Percentiles rank a stretch among this genome's conserved stretches.
phyloP scores from a whole-genome alignment of 2,797 vertebrate species.

The Discoglossus pictus region DNA sequence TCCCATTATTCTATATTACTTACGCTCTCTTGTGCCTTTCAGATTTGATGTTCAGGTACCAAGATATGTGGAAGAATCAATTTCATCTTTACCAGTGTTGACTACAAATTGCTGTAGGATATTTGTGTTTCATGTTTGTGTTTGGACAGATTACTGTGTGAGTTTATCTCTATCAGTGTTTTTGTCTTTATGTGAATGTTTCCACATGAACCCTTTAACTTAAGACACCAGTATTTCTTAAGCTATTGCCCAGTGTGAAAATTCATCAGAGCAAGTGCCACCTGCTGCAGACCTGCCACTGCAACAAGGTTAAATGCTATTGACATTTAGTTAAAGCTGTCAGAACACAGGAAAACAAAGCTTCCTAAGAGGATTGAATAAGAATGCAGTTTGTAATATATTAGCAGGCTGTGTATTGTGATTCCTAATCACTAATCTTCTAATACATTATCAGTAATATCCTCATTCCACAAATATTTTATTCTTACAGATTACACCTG shows the following conservation, averaged over 20 bases:
- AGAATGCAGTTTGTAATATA: slow-evolving; percentile 15
- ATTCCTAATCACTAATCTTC: background rate
- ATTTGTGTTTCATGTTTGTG: background rate
- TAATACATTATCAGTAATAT: background rate
- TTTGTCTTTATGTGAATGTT: slow-evolving; percentile 22
- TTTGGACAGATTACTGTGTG: background rate
- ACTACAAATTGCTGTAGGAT: background rate
- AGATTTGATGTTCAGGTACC: too few relatives aligned
- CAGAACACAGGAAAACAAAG: slow-evolving; percentile 41
- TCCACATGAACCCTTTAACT: slow-evolving; percentile 28
- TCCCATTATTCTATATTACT: too few relatives aligned
- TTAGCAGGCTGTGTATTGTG: background rate
- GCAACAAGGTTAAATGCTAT: slow-evolving; percentile 48
- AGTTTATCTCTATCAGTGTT: slow-evolving; percentile 29
- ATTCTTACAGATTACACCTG: too few relatives aligned
- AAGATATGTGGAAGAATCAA: too few relatives aligned
- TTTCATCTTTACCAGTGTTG: background rate
- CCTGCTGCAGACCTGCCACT: slow-evolving; percentile 38
- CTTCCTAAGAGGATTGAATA: slow-evolving; percentile 9
- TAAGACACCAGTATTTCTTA: slow-evolving; percentile 28
- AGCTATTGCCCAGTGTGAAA: slow-evolving; percentile 35
- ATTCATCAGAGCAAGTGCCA: slow-evolving; percentile 40
- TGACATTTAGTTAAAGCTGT: slow-evolving; percentile 52
- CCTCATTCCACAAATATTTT: slow-evolving; percentile 9
- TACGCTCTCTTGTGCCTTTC: too few relatives aligned